phyloP scores from a whole-genome alignment of 2,888 invertebrate species.

The Sycophila texana region DNA sequence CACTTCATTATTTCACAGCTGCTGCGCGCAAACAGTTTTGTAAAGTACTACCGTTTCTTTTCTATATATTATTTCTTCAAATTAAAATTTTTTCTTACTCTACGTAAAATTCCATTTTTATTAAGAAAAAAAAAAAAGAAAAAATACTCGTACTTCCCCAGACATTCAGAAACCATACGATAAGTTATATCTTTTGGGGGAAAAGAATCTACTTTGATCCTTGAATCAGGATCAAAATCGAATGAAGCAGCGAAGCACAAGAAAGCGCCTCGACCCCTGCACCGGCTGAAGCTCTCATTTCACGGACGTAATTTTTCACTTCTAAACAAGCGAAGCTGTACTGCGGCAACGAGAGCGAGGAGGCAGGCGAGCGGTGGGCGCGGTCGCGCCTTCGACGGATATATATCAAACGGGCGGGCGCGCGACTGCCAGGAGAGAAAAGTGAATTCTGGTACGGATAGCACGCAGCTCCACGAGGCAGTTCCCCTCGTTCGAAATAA shows the following conservation, averaged over 20 bases:
- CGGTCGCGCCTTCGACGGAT: constrained; percentile 34
- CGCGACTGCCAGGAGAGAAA: constrained; percentile 7
- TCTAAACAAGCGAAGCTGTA: neutral
- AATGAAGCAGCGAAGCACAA: neutral
- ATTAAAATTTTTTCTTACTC: too few relatives aligned
- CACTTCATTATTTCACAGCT: neutral
- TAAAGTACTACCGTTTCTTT: too few relatives aligned
- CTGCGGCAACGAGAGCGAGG: neutral
- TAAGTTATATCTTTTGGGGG: too few relatives aligned
- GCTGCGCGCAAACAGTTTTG: neutral
- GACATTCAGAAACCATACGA: too few relatives aligned
- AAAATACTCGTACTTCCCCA: too few relatives aligned
- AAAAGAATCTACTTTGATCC: too few relatives aligned
- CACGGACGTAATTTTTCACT: constrained; percentile 30
- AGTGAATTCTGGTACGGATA: constrained; percentile 24
- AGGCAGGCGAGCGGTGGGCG: constrained; percentile 31
- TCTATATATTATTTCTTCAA: too few relatives aligned
- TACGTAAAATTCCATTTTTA: too few relatives aligned
- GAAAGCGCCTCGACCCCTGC: neutral
- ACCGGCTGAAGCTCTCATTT: constrained; percentile 9
- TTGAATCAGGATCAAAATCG: too few relatives aligned
- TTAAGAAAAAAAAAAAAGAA: too few relatives aligned
- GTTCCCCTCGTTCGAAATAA: neutral
- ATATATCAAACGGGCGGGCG: constrained; percentile 3
- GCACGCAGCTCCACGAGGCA: neutral